Conservation (phyloP, 2,113 vertebrate species). For the Paralichthys olivaceus region DNA sequence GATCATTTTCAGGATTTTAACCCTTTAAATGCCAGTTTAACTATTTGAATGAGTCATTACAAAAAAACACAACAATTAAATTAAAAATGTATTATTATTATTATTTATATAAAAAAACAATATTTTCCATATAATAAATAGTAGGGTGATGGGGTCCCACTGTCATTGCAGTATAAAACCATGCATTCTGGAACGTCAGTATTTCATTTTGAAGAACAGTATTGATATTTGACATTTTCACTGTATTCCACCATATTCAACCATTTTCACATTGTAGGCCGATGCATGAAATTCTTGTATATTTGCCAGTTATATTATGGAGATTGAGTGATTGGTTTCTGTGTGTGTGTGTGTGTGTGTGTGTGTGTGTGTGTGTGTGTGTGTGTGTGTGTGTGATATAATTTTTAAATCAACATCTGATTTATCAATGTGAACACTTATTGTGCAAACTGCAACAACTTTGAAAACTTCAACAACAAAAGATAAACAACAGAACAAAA, state of each 20-base stretch:
- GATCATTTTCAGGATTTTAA: not conserved
- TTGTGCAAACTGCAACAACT: too few relatives aligned
- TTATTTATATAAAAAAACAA: too few relatives aligned
- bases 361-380: too few relatives aligned
- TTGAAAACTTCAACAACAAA: too few relatives aligned
- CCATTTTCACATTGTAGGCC: not conserved
- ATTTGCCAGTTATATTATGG: too few relatives aligned
- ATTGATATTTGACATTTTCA: conserved; percentile 6
- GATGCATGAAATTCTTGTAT: not conserved
- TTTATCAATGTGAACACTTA: too few relatives aligned
- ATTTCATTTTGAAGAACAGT: conserved; percentile 5
- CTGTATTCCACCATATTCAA: conserved; percentile 6
- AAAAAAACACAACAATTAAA: not conserved
- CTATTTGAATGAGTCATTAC: not conserved
- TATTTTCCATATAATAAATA: not conserved
- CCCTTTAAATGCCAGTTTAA: not conserved
- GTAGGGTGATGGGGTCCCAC: not conserved
- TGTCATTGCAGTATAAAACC: conserved; percentile 2
- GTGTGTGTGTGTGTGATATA: too few relatives aligned
- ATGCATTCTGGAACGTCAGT: not conserved
- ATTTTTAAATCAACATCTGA: too few relatives aligned
- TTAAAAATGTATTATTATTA: too few relatives aligned
- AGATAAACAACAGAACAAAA: too few relatives aligned
- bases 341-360: too few relatives aligned
- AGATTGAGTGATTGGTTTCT: too few relatives aligned